phyloP scores from a whole-genome alignment of 2,113 vertebrate genomes.

The Phylloscopus trochiloides region DNA sequence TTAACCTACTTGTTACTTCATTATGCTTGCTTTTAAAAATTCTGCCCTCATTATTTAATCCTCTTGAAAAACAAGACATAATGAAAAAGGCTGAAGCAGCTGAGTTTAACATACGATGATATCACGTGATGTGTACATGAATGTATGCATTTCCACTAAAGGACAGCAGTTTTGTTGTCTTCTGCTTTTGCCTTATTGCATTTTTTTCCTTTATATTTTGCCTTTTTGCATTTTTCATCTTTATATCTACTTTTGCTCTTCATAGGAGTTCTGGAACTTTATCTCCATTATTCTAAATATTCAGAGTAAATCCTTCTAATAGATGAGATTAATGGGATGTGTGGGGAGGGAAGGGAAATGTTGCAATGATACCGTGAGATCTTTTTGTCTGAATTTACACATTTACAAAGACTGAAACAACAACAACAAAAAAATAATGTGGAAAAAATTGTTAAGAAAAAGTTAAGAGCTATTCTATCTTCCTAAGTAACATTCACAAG shows the following conservation, averaged over 20 bases:
- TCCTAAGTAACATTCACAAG: not conserved
- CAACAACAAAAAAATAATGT: not conserved
- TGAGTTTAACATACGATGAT: not conserved
- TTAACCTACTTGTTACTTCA: not conserved
- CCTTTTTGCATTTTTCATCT: not conserved
- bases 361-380: fast-evolving
- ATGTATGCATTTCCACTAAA: not conserved
- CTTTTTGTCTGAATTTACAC: not conserved
- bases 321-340: not conserved
- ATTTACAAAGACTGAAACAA: not conserved
- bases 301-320: not conserved
- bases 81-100: not conserved
- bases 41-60: not conserved
- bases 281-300: not conserved
- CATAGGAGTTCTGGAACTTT: not conserved
- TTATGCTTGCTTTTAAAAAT: not conserved
- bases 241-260: not conserved
- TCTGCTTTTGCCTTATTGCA: not conserved
- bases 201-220: not conserved
- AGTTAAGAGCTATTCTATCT: not conserved
- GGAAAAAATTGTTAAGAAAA: not conserved
- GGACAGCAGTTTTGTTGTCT: not conserved
- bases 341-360: fast-evolving
- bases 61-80: not conserved
- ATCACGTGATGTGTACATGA: fast-evolving